phyloP scores from a whole-genome alignment of 2,888 invertebrate genomes.

The Lithophane socia region DNA sequence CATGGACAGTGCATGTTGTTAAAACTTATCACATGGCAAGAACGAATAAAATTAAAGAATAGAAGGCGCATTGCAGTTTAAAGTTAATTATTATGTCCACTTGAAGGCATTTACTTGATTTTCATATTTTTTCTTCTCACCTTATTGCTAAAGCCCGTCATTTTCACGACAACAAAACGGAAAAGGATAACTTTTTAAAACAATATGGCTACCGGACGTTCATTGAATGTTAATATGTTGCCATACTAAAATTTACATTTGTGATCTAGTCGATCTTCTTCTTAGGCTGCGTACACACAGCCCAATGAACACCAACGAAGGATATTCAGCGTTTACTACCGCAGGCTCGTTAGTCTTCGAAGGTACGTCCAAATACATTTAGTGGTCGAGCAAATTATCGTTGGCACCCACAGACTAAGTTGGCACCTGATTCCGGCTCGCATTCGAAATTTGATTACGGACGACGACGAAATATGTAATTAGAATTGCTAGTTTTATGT shows the following conservation, averaged over 20 bases:
- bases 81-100: conserved; percentile 32
- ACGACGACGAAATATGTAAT: too few relatives aligned
- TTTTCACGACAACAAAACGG: conserved; percentile 93
- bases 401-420: too few relatives aligned
- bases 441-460: too few relatives aligned
- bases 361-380: too few relatives aligned
- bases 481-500: too few relatives aligned
- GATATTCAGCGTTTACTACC: too few relatives aligned
- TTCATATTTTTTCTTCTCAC: conserved; percentile 87
- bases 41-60: conserved; percentile 17
- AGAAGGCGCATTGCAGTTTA: conserved; percentile 16
- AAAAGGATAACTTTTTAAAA: conserved; percentile 90
- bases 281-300: too few relatives aligned
- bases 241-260: conserved; percentile 33
- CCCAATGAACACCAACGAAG: too few relatives aligned
- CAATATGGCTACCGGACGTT: conserved; percentile 90
- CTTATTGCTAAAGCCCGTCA: conserved; percentile 96
- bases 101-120: conserved; percentile 40
- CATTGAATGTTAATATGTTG: conserved; percentile 55
- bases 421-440: too few relatives aligned
- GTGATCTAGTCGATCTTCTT: conserved; percentile 38
- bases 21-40: conserved; percentile 32
- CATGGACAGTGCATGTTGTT: conserved; percentile 48
- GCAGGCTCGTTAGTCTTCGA: too few relatives aligned
- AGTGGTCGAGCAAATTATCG: too few relatives aligned